phyloP scores from a whole-genome alignment of 2,797 vertebrate species.

The Sebastolobus alascanus region DNA sequence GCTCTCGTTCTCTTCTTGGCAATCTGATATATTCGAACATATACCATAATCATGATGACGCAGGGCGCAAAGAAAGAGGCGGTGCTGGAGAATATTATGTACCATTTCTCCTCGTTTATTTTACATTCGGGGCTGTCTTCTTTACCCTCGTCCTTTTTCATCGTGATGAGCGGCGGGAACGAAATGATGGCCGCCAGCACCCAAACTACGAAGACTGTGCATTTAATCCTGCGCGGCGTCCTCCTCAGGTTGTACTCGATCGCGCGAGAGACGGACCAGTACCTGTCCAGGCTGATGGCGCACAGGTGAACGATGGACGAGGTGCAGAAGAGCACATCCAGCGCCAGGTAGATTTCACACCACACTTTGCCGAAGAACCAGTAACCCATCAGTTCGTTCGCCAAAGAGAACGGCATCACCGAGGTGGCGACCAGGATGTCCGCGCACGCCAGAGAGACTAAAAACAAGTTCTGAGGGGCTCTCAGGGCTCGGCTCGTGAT shows the following conservation, averaged over 20 bases:
- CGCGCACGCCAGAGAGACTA: constrained; percentile 95
- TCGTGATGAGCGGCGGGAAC: constrained; percentile 92
- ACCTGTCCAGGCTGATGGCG: constrained; percentile 95
- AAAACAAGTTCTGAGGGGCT: constrained; percentile 96
- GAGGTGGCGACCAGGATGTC: constrained; percentile 97
- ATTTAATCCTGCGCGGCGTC: constrained; percentile 92
- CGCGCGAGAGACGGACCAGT: constrained; percentile 94
- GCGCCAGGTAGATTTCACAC: constrained; percentile 96
- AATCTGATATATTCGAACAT: constrained; percentile 95
- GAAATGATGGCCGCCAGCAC: constrained; percentile 93
- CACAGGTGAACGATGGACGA: constrained; percentile 97
- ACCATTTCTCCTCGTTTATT: constrained; percentile 93
- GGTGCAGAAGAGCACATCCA: constrained; percentile 98
- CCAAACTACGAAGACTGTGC: constrained; percentile 92
- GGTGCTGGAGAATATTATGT: constrained; percentile 93
- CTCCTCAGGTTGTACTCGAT: constrained; percentile 93
- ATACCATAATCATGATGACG: constrained; percentile 94
- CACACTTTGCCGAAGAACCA: constrained; percentile 97
- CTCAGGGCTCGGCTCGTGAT: constrained; percentile 92
- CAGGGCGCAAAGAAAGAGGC: constrained; percentile 96
- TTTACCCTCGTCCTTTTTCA: constrained; percentile 86
- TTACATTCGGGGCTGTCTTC: constrained; percentile 83
- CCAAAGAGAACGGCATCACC: constrained; percentile 96
- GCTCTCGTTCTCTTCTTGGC: constrained; percentile 92
- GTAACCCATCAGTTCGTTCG: constrained; percentile 96